Evolutionary conservation across 2,797 vertebrate genomes (phyloP), one percentile per base, ranked within the genome.

Genomic region (Gorsachius magnificus): DNA sequence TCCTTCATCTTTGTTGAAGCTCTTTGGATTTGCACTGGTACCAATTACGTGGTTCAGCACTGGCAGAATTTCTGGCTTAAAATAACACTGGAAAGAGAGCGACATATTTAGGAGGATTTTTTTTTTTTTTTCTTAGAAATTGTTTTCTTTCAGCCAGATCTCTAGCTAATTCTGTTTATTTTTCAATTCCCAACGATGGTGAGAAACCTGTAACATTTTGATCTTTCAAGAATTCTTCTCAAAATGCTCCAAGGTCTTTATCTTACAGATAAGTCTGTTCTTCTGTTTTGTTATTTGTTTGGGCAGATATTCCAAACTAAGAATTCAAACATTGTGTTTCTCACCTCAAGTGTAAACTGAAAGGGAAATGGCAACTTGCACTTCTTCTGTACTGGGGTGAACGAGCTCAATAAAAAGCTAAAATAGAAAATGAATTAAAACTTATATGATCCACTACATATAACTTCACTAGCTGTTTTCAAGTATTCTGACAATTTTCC

Each of bases 271-370:
- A 95, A 95, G 33, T 64, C 57, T 84, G 45, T 69, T 83, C 64
- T 87, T 87, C 69, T 95, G 19, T 46, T 95, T 90, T 83, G 86
- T 80, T 92, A 83, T 91, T 81, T 92, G 35, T 71, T 92, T 48
- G 83, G 64, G 38, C 15, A 77, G 33, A 57, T 38, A 72, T 58
- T 89, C 57, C 19, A 83, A 88, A 36, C n/a, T 61, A 91, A 87
- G 63, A 61, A 74, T 74, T 87, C 54, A 87, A 95, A 89, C 31
- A 38, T 3, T 48, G 25, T 81, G 46, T 56, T 92, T 71, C 66
- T 90, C 17, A 87, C 18, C 35, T 58, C 35, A 74, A 86, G 12
- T 11, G 20, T 66, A 72, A 86, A 25, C 35, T 53, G 69, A 76
- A 88, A 65, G 36, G 18, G 26, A 80, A 78, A 83, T 87, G 6